phyloP scores from a whole-genome alignment of 2,797 vertebrate genomes.

The Sebastes steindachneri region DNA sequence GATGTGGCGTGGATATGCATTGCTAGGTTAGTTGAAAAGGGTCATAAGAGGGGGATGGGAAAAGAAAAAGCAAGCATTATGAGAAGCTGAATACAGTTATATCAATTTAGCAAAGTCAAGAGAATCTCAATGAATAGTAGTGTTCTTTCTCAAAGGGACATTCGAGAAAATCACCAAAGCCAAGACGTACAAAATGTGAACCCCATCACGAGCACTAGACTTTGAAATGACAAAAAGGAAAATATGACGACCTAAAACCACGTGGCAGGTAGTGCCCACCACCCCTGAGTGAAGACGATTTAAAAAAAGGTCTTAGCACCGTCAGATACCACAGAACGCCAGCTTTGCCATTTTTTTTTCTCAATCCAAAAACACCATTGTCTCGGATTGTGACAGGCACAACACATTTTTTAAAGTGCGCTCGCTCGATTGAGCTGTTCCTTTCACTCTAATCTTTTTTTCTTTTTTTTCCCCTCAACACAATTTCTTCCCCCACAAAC shows the following conservation, averaged over 20 bases:
- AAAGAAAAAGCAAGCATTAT: constrained; percentile 14
- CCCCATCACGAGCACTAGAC: constrained; percentile 32
- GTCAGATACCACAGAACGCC: constrained; percentile 59
- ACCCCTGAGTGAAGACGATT: constrained; percentile 75
- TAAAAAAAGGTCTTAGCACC: constrained; percentile 74
- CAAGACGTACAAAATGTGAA: constrained; percentile 30
- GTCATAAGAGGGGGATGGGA: neutral
- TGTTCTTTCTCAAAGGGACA: constrained; percentile 12
- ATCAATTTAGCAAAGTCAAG: constrained; percentile 28
- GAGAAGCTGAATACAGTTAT: constrained; percentile 22
- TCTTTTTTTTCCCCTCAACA: neutral
- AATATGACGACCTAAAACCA: constrained; percentile 47
- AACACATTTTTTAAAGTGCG: constrained; percentile 79
- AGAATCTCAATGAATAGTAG: constrained; percentile 27
- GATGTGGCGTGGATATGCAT: constrained; percentile 40
- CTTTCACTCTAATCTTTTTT: constrained; percentile 22
- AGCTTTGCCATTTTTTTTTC: constrained; percentile 43
- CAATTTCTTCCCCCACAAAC: constrained; percentile 27
- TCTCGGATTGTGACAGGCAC: constrained; percentile 67
- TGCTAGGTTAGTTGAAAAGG: constrained; percentile 30
- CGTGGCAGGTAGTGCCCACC: constrained; percentile 63
- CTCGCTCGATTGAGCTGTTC: constrained; percentile 60
- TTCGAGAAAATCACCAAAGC: constrained; percentile 34
- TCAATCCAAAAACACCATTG: constrained; percentile 41
- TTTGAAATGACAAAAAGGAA: constrained; percentile 59